phyloP scores from a whole-genome alignment of 2,797 vertebrate species.

The Labroides dimidiatus region DNA sequence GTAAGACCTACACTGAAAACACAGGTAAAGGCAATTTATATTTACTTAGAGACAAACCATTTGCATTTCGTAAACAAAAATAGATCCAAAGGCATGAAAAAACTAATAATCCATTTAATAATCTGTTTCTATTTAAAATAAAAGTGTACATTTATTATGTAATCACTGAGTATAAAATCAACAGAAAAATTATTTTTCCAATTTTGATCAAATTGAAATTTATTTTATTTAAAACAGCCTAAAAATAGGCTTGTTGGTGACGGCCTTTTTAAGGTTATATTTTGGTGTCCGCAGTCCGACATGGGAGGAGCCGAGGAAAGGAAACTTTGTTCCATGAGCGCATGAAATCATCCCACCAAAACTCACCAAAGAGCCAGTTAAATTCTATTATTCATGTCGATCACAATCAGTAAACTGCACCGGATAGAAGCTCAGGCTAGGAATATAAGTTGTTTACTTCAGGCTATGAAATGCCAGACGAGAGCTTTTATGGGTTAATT shows the following conservation, averaged over 20 bases:
- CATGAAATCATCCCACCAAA: constrained; percentile 14
- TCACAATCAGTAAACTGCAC: background rate
- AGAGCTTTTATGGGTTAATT: too few relatives aligned
- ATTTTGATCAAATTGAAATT: constrained; percentile 29
- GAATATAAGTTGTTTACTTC: background rate
- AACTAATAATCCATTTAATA: too few relatives aligned
- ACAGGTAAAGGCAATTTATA: too few relatives aligned
- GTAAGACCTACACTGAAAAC: too few relatives aligned
- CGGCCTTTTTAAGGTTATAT: constrained; percentile 82
- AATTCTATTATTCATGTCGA: background rate
- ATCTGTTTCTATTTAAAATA: too few relatives aligned
- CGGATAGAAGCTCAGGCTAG: background rate
- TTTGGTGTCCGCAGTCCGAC: constrained; percentile 27
- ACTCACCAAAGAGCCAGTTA: constrained; percentile 13
- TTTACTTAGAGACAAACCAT: too few relatives aligned
- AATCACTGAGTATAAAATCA: too few relatives aligned
- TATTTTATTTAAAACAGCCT: constrained; percentile 47
- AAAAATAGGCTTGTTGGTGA: constrained; percentile 79
- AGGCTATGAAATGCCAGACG: background rate
- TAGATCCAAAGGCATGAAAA: too few relatives aligned
- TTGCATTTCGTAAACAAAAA: too few relatives aligned
- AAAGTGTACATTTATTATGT: too few relatives aligned
- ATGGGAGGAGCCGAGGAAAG: constrained; percentile 56
- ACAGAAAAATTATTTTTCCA: background rate
- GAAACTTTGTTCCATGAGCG: constrained; percentile 2